Conservation (phyloP, 2,113 vertebrate species). For the Albula glossodonta region DNA sequence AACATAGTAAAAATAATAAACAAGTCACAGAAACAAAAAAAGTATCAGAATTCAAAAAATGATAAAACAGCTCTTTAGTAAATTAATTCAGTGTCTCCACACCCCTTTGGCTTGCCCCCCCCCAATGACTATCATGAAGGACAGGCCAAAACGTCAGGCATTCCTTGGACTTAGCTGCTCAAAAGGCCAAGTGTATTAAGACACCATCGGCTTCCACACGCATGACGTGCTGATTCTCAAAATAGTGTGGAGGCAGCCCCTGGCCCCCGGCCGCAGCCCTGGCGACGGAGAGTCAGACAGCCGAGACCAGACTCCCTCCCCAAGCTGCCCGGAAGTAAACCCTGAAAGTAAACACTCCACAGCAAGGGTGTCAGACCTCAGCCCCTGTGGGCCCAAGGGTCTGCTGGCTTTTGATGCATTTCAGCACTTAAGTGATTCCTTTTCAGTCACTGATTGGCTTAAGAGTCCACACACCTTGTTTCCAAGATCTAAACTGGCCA, state of each 20-base stretch:
- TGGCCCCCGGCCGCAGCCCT: neutral
- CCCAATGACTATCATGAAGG: neutral
- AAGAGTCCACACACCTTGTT: too few species aligned
- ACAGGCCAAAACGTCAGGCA: neutral
- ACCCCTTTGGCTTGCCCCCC: neutral
- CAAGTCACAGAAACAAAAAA: too few species aligned
- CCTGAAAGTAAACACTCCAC: neutral
- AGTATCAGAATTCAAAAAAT: too few species aligned
- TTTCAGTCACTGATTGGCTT: too few species aligned
- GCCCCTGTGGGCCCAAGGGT: too few species aligned
- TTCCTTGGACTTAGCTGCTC: constrained; percentile 22
- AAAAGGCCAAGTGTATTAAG: constrained; percentile 46
- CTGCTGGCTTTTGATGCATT: too few species aligned
- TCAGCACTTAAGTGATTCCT: too few species aligned
- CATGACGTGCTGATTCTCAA: constrained; percentile 40
- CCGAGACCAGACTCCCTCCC: neutral
- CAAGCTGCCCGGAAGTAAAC: neutral
- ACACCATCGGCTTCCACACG: constrained; percentile 36
- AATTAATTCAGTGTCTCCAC: neutral
- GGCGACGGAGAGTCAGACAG: neutral
- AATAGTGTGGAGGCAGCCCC: constrained; percentile 30
- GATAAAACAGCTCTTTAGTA: too few species aligned
- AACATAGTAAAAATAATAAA: too few species aligned
- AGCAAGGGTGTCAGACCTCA: too few species aligned
- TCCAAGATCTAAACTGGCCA: too few species aligned